phyloP scores from a whole-genome alignment of 2,797 vertebrate genomes.

The Gymnoscopelus braueri region DNA sequence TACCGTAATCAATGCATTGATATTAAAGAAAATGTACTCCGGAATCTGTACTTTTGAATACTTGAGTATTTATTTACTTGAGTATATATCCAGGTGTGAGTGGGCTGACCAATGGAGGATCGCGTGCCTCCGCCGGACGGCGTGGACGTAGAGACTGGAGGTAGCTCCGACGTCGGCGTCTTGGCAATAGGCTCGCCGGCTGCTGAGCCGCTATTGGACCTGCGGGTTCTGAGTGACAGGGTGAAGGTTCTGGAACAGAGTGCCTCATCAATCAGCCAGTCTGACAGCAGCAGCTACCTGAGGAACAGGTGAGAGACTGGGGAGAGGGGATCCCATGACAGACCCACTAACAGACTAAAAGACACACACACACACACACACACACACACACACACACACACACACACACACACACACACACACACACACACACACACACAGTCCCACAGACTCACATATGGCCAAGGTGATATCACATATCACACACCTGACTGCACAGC shows the following conservation, averaged over 20 bases:
- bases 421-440: slow-evolving; percentile 8
- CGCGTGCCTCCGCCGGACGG: slow-evolving; percentile 40
- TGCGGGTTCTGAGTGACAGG: slow-evolving; percentile 48
- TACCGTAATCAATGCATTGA: too few relatives aligned
- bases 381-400: slow-evolving; percentile 8
- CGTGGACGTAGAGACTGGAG: slow-evolving; percentile 16
- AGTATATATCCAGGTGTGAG: not conserved
- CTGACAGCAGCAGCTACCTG: slow-evolving; percentile 67
- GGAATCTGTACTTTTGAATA: too few relatives aligned
- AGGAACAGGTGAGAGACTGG: slow-evolving; percentile 78
- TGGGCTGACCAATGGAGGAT: slow-evolving; percentile 32
- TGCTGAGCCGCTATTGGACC: slow-evolving; percentile 11
- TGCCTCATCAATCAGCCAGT: slow-evolving; percentile 46
- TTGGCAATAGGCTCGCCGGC: slow-evolving; percentile 33
- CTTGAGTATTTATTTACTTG: too few relatives aligned
- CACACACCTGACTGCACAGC: slow-evolving; percentile 42
- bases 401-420: slow-evolving; percentile 3
- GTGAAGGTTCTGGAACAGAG: slow-evolving; percentile 67
- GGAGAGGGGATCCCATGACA: slow-evolving; percentile 63
- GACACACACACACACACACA: slow-evolving; percentile 5
- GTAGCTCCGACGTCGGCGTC: slow-evolving; percentile 43
- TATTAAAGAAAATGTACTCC: too few relatives aligned
- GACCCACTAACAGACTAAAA: slow-evolving; percentile 36
- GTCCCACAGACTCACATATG: slow-evolving; percentile 60
- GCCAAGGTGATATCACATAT: slow-evolving; percentile 62